Conservation (phyloP, 1,140 invertebrate genomes). For the Drosophila lini region DNA sequence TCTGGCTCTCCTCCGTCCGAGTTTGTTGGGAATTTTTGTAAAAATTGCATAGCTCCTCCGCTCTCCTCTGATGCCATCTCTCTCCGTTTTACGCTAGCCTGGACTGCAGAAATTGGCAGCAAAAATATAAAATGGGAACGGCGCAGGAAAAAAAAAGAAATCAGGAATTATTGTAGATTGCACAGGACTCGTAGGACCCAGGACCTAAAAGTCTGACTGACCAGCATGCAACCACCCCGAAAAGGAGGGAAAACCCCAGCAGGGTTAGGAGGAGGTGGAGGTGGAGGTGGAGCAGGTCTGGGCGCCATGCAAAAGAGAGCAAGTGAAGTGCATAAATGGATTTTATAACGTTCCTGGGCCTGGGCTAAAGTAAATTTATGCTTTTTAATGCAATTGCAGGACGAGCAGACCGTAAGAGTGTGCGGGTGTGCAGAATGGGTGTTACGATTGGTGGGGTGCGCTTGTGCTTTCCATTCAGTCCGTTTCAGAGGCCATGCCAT, state of each 20-base stretch:
- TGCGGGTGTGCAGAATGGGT: constrained; percentile 34
- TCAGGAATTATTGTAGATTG: constrained; percentile 83
- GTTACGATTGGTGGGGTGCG: background rate
- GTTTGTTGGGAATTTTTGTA: constrained; percentile 58
- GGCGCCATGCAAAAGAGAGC: constrained; percentile 54
- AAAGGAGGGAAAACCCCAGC: constrained; percentile 14
- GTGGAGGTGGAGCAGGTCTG: background rate
- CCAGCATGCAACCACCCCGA: constrained; percentile 72
- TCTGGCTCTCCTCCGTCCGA: constrained; percentile 6
- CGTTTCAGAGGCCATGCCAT: constrained; percentile 27
- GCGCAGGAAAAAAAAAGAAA: constrained; percentile 74
- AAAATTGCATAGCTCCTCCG: constrained; percentile 72
- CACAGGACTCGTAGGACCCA: constrained; percentile 29
- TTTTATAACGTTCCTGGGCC: constrained; percentile 75
- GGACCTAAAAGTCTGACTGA: constrained; percentile 52
- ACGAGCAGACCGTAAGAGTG: constrained; percentile 80
- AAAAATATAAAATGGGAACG: constrained; percentile 58
- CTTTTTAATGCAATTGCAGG: constrained; percentile 83
- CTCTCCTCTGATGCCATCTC: background rate
- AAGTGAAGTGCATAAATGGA: constrained; percentile 83
- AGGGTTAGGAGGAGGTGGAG: background rate
- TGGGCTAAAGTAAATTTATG: constrained; percentile 82
- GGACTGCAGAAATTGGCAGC: constrained; percentile 77
- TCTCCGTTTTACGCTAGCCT: constrained; percentile 40
- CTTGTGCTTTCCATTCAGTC: constrained; percentile 4